Evolutionary conservation across 2,797 vertebrate genomes (phyloP).

Genomic region (Manis javanica): DNA sequence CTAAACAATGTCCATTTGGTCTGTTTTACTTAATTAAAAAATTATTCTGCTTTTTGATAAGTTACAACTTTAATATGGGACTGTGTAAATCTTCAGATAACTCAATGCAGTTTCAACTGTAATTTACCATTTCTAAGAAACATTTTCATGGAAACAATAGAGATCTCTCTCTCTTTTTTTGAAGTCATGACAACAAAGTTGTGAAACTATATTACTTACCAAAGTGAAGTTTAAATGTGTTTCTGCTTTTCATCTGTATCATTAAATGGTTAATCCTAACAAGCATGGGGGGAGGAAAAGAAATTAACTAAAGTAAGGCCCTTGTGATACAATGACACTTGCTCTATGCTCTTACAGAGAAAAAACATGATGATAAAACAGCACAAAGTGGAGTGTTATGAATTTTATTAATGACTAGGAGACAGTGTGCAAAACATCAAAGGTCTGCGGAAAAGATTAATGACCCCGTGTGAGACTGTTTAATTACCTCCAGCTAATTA

Average conservation of each 20-base stretch:
- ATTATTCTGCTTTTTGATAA: conserved; percentile 77
- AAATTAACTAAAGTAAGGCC: conserved; percentile 96
- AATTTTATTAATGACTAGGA: conserved; percentile 99
- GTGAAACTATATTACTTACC: conserved; percentile 49
- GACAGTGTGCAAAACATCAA: conserved; percentile 99
- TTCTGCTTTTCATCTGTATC: conserved; percentile 61
- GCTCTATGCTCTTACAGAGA: conserved; percentile 91
- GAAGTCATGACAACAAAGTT: conserved; percentile 4
- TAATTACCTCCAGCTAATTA: conserved; percentile 99
- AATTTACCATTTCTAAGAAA: conserved; percentile 52
- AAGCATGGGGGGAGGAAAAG: conserved; percentile 85
- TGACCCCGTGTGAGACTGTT: conserved; percentile 99
- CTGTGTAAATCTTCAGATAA: conserved; percentile 30
- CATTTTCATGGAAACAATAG: conserved; percentile 43
- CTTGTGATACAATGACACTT: conserved; percentile 98
- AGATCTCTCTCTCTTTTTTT: conserved; percentile 18
- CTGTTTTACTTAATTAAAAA: conserved; percentile 75
- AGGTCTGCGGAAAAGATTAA: conserved; percentile 99
- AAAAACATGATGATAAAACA: conserved; percentile 95
- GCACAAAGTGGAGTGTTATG: conserved; percentile 99
- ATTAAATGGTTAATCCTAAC: conserved; percentile 88
- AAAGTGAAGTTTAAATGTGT: conserved; percentile 60
- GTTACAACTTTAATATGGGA: conserved; percentile 5
- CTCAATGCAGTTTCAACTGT: conserved; percentile 68
- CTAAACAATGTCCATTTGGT: conserved; percentile 79